Conservation (phyloP, 2,888 invertebrate species). For the Amblyteles armatorius region DNA sequence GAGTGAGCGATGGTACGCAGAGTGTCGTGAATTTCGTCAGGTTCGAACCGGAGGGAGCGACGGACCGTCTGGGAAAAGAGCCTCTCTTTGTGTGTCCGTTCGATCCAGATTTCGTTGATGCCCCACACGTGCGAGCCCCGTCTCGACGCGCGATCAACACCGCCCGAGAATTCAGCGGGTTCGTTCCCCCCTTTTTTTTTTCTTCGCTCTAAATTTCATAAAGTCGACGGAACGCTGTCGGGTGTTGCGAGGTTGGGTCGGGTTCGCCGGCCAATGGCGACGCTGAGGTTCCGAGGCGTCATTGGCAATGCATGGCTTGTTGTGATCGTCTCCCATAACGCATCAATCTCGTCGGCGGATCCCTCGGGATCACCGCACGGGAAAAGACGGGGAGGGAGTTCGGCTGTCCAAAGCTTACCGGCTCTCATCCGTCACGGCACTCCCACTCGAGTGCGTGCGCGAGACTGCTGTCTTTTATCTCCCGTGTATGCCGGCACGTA, state of each 20-base stretch:
- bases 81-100: slow-evolving; percentile 35
- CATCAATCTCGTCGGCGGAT: slow-evolving; percentile 77
- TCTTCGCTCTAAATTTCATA: slow-evolving; percentile 72
- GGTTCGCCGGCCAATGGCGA: slow-evolving; percentile 48
- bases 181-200: slow-evolving; percentile 13
- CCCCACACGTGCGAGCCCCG: slow-evolving; percentile 47
- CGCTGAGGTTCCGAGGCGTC: slow-evolving; percentile 70
- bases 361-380: slow-evolving; percentile 74
- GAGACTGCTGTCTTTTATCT: slow-evolving; percentile 1
- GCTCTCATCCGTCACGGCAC: slow-evolving; percentile 77
- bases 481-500: background rate
- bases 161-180: slow-evolving; percentile 32
- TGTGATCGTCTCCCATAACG: slow-evolving; percentile 79
- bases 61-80: background rate
- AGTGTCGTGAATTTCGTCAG: slow-evolving; percentile 40
- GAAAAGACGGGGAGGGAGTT: slow-evolving; percentile 19
- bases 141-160: slow-evolving; percentile 18
- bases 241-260: background rate
- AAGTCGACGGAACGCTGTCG: slow-evolving; percentile 52
- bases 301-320: slow-evolving; percentile 78
- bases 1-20: slow-evolving; percentile 54
- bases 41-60: slow-evolving; percentile 23
- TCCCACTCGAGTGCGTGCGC: slow-evolving; percentile 48
- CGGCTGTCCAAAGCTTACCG: slow-evolving; percentile 75
- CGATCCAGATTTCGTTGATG: slow-evolving; percentile 55